phyloP scores from a whole-genome alignment of 2,797 vertebrate genomes.

The Pipistrellus pipistrellus region DNA sequence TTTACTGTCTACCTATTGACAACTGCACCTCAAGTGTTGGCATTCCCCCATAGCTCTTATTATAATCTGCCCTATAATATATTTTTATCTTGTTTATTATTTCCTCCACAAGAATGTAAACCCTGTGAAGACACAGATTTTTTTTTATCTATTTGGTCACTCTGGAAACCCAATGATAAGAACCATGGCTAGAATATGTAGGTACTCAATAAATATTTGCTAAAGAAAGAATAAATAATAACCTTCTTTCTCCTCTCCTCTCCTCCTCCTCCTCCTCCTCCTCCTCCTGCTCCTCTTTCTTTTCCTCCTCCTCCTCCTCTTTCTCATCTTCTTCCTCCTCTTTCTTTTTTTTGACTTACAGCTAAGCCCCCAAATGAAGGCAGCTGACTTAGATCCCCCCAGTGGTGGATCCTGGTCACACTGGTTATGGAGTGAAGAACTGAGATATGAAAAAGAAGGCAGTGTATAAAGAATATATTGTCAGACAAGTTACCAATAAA shows the following conservation, averaged over 20 bases:
- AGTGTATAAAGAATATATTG: not conserved
- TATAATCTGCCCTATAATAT: not conserved
- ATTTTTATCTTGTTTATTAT: not conserved
- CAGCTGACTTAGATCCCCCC: not conserved
- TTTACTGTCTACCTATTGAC: not conserved
- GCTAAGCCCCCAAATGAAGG: not conserved
- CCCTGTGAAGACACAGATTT: not conserved
- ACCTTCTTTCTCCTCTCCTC: too few species aligned
- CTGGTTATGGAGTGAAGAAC: not conserved
- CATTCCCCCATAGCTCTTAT: not conserved
- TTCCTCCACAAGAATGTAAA: not conserved
- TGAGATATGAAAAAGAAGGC: not conserved
- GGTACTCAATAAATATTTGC: not conserved
- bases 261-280: not conserved
- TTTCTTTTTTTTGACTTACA: not conserved
- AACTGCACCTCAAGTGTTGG: not conserved
- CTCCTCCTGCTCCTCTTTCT: too few species aligned
- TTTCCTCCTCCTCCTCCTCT: too few species aligned
- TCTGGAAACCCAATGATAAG: not conserved
- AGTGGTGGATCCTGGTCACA: not conserved
- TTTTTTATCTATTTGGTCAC: constrained; percentile 14
- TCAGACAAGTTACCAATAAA: not conserved
- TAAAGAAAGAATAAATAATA: not conserved
- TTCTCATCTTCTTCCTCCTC: not conserved
- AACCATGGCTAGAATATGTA: not conserved